phyloP scores from a whole-genome alignment of 2,888 invertebrate species.

The Macropis europaea region DNA sequence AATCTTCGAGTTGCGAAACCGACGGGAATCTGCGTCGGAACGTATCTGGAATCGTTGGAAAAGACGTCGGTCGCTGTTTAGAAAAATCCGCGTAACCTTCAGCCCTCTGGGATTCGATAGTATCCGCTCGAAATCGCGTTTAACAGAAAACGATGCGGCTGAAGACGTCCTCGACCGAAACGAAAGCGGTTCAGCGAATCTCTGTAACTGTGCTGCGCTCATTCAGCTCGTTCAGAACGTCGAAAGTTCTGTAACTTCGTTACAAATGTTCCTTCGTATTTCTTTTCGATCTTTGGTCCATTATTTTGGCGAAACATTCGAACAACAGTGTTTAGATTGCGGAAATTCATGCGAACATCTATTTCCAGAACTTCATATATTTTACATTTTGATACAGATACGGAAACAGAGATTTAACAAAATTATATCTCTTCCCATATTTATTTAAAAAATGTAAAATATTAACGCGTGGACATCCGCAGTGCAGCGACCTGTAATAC shows the following conservation, averaged over 20 bases:
- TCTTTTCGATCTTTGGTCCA: too few relatives aligned
- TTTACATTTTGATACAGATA: not conserved
- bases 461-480: too few relatives aligned
- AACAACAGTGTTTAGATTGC: too few relatives aligned
- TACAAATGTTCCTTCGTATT: too few relatives aligned
- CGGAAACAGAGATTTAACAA: not conserved
- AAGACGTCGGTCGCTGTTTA: not conserved
- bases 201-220: too few relatives aligned
- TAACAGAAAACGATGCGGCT: not conserved
- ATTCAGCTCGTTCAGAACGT: too few relatives aligned
- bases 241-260: too few relatives aligned
- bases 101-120: not conserved
- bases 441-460: too few relatives aligned
- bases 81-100: not conserved
- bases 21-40: constrained; percentile 20
- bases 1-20: constrained; percentile 32
- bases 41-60: not conserved
- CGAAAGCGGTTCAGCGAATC: constrained; percentile 1
- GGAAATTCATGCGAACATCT: too few relatives aligned
- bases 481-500: too few relatives aligned
- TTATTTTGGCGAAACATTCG: too few relatives aligned
- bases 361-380: too few relatives aligned
- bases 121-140: not conserved
- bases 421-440: not conserved
- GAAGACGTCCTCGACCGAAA: not conserved